Percentiles rank a stretch among this genome's conserved stretches.
Evolutionary conservation across 2,888 invertebrate genomes (phyloP).

Genomic region (Acrobasis repandana): DNA sequence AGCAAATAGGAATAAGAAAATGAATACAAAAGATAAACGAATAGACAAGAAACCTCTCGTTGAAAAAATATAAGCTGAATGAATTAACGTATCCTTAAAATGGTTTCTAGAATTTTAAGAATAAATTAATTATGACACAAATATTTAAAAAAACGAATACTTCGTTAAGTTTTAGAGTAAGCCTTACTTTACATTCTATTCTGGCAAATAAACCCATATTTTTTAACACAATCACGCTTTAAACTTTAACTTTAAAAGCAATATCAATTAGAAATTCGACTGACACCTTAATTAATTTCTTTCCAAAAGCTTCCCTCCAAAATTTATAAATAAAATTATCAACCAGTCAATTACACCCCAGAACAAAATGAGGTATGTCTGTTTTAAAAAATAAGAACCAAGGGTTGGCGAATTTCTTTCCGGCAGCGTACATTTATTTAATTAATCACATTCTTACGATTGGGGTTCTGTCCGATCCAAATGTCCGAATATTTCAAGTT

Average conservation of each 20-base stretch:
- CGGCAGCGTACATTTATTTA: conserved; percentile 76
- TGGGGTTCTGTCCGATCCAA: conserved; percentile 62
- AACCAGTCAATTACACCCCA: conserved; percentile 71
- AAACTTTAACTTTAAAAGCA: neutral
- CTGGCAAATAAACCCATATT: no score
- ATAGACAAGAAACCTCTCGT: no score
- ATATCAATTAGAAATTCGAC: neutral
- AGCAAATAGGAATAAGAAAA: no score
- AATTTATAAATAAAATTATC: conserved; percentile 69
- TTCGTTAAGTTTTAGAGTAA: no score
- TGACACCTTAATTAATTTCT: conserved; percentile 28
- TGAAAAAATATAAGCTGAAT: no score
- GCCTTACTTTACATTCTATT: no score
- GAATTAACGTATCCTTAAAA: no score
- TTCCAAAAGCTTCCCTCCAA: conserved; percentile 43
- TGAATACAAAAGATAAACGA: no score
- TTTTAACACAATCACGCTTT: no score
- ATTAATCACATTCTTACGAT: conserved; percentile 81
- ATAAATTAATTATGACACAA: no score
- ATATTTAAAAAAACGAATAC: no score
- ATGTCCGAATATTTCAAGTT: conserved; percentile 72
- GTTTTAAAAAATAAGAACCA: conserved; percentile 69
- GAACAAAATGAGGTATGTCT: conserved; percentile 70
- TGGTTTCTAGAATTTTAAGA: no score
- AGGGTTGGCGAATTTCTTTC: conserved; percentile 77